A percentile compares a stretch with the other conserved stretches of the same genome.
Conservation (phyloP, 2,888 invertebrate species). For the Graphium colonna region DNA sequence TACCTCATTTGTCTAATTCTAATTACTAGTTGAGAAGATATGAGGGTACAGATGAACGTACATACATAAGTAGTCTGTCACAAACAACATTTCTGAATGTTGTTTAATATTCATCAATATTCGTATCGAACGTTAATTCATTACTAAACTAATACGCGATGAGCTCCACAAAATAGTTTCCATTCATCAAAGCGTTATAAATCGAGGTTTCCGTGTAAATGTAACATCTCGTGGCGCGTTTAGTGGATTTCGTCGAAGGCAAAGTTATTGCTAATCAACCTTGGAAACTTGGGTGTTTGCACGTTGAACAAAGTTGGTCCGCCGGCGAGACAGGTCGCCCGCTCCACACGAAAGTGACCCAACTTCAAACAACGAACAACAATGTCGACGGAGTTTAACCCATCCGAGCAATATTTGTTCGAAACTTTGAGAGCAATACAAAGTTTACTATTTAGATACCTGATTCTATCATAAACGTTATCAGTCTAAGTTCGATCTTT, state of each 20-base stretch:
- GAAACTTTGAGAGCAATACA: slow-evolving; percentile 52
- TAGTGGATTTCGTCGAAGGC: slow-evolving; percentile 21
- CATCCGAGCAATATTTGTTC: slow-evolving; percentile 55
- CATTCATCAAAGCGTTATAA: background rate
- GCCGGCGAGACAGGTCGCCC: slow-evolving; percentile 39
- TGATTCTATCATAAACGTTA: background rate
- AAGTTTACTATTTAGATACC: slow-evolving; percentile 42
- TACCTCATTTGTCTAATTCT: no score
- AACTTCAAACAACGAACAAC: slow-evolving; percentile 59
- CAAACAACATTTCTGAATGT: no score
- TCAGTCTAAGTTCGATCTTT: background rate
- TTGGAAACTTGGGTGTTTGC: slow-evolving; percentile 59
- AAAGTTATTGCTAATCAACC: slow-evolving; percentile 46
- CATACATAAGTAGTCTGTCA: no score
- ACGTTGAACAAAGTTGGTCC: slow-evolving; percentile 56
- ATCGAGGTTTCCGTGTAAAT: background rate
- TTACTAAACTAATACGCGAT: no score
- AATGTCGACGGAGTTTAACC: slow-evolving; percentile 55
- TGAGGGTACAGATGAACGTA: no score
- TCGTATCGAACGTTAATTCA: no score
- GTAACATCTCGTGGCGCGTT: background rate
- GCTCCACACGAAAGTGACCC: slow-evolving; percentile 49
- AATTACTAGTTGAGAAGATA: no score
- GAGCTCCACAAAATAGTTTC: background rate
- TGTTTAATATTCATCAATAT: no score